phyloP scores from a whole-genome alignment of 2,797 vertebrate species.

The Phalanger gymnotis region DNA sequence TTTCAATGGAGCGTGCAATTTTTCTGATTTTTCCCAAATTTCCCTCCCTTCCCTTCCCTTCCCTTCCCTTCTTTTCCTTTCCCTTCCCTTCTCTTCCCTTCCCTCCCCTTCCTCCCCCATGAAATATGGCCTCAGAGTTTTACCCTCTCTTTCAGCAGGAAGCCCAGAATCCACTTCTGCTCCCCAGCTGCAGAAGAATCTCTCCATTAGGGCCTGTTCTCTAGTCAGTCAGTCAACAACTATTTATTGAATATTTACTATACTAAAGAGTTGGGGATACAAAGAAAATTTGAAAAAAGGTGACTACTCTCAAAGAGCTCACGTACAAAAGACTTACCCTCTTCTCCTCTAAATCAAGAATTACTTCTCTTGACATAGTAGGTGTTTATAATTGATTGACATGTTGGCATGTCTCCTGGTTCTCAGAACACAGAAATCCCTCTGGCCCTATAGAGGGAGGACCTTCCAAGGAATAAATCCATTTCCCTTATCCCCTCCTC shows the following conservation, averaged over 20 bases:
- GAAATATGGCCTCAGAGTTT: too few relatives aligned
- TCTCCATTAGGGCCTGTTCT: neutral
- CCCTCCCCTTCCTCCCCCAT: too few relatives aligned
- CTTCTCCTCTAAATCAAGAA: neutral
- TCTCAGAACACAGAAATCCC: neutral
- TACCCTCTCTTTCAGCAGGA: neutral
- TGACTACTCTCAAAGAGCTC: neutral
- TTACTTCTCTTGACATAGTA: neutral
- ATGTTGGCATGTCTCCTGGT: neutral
- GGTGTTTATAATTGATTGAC: neutral
- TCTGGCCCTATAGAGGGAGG: neutral
- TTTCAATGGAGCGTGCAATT: neutral
- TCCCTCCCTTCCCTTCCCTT: too few relatives aligned
- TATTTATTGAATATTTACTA: neutral
- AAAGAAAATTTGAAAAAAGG: too few relatives aligned
- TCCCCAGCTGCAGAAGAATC: neutral
- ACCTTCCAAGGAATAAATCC: neutral
- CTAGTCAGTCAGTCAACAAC: neutral
- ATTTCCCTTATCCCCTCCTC: neutral
- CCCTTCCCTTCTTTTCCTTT: too few relatives aligned
- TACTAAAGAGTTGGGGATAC: neutral
- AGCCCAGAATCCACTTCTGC: too few relatives aligned
- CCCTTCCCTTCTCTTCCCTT: too few relatives aligned
- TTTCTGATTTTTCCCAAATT: neutral
- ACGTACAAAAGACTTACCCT: neutral